Base-by-base conservation (phyloP, 1,140 invertebrate species). In the Lineus longissimus region DNA sequence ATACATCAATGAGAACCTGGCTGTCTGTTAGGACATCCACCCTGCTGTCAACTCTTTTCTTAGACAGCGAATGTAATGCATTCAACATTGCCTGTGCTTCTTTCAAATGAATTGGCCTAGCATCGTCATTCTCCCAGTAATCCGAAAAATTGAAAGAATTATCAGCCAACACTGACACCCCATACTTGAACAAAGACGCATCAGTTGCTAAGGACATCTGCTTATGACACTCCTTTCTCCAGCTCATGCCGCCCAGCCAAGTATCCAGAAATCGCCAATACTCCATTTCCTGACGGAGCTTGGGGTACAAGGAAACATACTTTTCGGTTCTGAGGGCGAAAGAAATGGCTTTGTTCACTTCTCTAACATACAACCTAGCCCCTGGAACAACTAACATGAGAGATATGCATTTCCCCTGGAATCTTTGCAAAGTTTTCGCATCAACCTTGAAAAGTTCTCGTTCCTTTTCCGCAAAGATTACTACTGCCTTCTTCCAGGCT, bases 371-470 rank as follows among this genome's bases (percentile, higher is more conserved):
- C 17, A 64, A 41, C 27, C 55, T 62, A 36, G 43, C 47, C 22
- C 55, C 60, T 17, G 62, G 62, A 11, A 62, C 29, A 15, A 55
- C 66, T 11, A 61, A 30, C 15, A 36, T 11, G 23, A 67, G 40
- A 13, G 65, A 67, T 51, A 68, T 59, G 36, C 55, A 61, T 30
- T 68, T 68, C 4, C 62, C 66, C 13, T 25, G 22, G 59, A 64
- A 68, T 25, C 62, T 40, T 22, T 68, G 62, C 17, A 68, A 54
- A 22, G 54, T 64, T 31, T 57, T 62, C 0, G 64, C 7, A 59
- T 60, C 36, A 2, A 62, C 54, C 7, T 11, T n/a, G n/a, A n/a
- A n/a, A n/a, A n/a, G n/a, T n/a, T n/a, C n/a, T n/a, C n/a, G n/a
- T n/a, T n/a, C n/a, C n/a, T n/a, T n/a, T n/a, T n/a, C n/a, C n/a